phyloP scores from a whole-genome alignment of 2,797 vertebrate genomes.

The Salarias fasciatus region DNA sequence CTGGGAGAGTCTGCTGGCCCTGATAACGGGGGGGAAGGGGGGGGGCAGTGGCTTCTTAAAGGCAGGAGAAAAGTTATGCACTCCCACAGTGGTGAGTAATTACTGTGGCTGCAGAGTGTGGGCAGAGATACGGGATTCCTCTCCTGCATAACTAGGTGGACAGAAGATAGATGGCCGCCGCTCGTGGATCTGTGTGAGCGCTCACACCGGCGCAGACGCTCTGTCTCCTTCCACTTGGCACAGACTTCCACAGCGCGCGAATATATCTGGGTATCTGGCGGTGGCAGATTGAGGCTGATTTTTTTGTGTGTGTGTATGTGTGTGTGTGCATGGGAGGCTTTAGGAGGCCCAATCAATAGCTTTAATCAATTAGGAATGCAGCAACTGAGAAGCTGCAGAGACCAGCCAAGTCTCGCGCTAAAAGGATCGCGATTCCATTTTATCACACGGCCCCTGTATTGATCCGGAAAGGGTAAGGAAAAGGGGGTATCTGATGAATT shows the following conservation, averaged over 20 bases:
- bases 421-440: slow-evolving; percentile 43
- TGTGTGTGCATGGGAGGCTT: no score
- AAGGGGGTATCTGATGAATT: slow-evolving; percentile 37
- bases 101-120: slow-evolving; percentile 51
- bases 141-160: slow-evolving; percentile 52
- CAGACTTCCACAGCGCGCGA: slow-evolving; percentile 16
- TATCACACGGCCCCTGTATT: slow-evolving; percentile 42
- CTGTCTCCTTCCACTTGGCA: slow-evolving; percentile 34
- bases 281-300: slow-evolving; percentile 38
- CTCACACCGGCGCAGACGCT: slow-evolving; percentile 6
- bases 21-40: slow-evolving; percentile 58
- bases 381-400: slow-evolving; percentile 47
- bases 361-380: slow-evolving; percentile 72
- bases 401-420: slow-evolving; percentile 44
- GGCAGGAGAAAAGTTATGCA: slow-evolving; percentile 31
- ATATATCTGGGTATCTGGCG: slow-evolving; percentile 50
- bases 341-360: slow-evolving; percentile 58
- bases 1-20: slow-evolving; percentile 45
- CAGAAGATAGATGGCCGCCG: slow-evolving; percentile 43
- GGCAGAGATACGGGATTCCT: slow-evolving; percentile 56
- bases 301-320: no score
- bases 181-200: slow-evolving; percentile 12
- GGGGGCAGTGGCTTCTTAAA: slow-evolving; percentile 24
- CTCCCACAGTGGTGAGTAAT: slow-evolving; percentile 62
- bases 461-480: slow-evolving; percentile 44